phyloP scores from a whole-genome alignment of 2,888 invertebrate species.

The Phortica magna region DNA sequence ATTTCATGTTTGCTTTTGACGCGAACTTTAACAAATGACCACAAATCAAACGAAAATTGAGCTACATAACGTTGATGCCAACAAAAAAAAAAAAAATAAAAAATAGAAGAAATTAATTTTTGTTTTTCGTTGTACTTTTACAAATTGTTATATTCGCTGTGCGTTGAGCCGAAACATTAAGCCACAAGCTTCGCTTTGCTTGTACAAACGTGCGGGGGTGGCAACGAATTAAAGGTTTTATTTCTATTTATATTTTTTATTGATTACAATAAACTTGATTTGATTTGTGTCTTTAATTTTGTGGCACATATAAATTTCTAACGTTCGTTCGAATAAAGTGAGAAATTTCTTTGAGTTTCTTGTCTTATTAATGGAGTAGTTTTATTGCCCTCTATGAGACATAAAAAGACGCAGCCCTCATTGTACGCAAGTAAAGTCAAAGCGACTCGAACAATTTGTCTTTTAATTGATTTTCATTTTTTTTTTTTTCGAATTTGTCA shows the following conservation, averaged over 20 bases:
- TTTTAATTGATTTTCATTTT: conserved; percentile 21
- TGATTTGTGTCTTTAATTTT: conserved; percentile 4
- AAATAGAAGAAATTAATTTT: conserved; percentile 51
- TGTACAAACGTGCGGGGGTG: neutral
- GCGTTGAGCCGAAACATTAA: neutral
- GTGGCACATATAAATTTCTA: neutral
- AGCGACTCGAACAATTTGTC: conserved; percentile 24
- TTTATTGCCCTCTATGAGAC: neutral
- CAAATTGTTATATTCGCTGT: neutral
- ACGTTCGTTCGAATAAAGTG: neutral
- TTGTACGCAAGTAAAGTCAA: neutral
- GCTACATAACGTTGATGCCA: conserved; percentile 5
- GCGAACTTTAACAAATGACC: conserved; percentile 32
- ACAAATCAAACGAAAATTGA: conserved; percentile 37
- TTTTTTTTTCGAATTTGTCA: conserved; percentile 14
- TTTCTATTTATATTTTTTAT: conserved; percentile 11
- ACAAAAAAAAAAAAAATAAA: neutral
- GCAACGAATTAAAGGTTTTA: neutral
- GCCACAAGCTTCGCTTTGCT: neutral
- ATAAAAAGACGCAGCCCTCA: conserved; percentile 1
- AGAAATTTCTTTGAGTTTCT: no score
- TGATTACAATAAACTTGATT: conserved; percentile 28
- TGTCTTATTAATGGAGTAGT: neutral
- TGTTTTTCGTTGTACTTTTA: conserved; percentile 36
- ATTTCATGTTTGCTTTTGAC: neutral